Conservation (phyloP, 2,888 invertebrate species). For the Cynaeus angustus region DNA sequence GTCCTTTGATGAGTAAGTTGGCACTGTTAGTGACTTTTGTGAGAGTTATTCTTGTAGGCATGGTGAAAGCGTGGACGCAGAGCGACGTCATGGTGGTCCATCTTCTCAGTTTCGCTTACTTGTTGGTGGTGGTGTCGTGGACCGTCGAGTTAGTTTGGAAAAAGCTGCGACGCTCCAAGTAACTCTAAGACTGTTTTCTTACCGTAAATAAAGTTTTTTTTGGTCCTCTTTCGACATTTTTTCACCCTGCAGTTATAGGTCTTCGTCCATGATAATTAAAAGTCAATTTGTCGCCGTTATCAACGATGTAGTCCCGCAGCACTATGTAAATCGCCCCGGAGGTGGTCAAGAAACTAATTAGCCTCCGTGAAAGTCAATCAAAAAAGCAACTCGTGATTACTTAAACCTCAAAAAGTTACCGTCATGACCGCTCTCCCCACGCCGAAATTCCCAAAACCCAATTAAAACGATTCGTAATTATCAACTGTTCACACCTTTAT, state of each 20-base stretch:
- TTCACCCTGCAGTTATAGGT: conserved; percentile 43
- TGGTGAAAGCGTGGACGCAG: conserved; percentile 77
- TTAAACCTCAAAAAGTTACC: neutral
- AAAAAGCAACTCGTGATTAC: conserved; percentile 21
- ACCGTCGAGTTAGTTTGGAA: conserved; percentile 73
- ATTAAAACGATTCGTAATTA: conserved; percentile 45
- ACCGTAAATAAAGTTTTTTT: too few species aligned
- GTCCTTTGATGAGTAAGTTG: conserved; percentile 79
- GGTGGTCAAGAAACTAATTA: conserved; percentile 35
- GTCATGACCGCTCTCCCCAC: conserved; percentile 1
- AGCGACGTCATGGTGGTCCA: conserved; percentile 81
- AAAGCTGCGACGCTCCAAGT: conserved; percentile 3
- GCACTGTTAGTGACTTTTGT: conserved; percentile 59
- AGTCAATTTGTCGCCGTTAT: conserved; percentile 43
- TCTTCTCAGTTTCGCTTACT: conserved; percentile 78
- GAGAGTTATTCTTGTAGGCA: conserved; percentile 71
- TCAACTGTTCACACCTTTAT: conserved; percentile 62
- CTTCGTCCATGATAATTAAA: conserved; percentile 35
- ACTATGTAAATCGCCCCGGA: conserved; percentile 35
- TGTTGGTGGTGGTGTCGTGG: conserved; percentile 82
- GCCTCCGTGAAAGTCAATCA: conserved; percentile 29
- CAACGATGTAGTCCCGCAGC: conserved; percentile 26
- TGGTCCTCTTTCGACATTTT: conserved; percentile 11
- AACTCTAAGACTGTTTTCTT: conserved; percentile 2
- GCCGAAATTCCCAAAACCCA: conserved; percentile 22